Conservation (phyloP, 2,888 invertebrate species). For the Scaeva pyrastri region DNA sequence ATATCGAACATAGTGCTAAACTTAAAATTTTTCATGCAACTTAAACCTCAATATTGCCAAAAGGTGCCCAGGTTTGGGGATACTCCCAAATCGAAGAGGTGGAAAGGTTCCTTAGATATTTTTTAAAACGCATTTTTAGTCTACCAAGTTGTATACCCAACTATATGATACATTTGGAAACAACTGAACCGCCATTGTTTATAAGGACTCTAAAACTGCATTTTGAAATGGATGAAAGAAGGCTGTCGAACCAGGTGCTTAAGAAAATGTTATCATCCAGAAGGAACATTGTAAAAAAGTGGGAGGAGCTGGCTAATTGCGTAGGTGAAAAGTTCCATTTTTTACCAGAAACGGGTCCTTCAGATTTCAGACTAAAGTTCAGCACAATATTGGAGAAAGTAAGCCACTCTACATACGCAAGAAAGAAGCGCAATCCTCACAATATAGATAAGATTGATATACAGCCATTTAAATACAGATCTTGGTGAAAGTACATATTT, state of each 20-base stretch:
- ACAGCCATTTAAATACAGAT: not conserved
- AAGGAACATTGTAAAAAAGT: no score
- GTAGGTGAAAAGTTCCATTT: no score
- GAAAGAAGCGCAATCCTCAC: not conserved
- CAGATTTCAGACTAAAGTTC: no score
- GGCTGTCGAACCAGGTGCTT: not conserved
- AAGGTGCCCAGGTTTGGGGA: slow-evolving; percentile 16
- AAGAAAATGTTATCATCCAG: no score
- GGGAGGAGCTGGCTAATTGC: no score
- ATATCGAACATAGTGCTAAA: slow-evolving; percentile 1
- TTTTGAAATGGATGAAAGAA: not conserved
- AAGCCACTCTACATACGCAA: no score
- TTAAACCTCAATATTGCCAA: not conserved
- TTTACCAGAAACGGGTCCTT: no score
- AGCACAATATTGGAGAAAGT: no score
- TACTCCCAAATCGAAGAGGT: slow-evolving; percentile 3
- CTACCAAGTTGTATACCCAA: no score
- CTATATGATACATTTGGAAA: no score
- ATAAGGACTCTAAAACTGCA: not conserved
- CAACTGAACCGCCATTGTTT: slow-evolving; percentile 12
- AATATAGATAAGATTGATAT: not conserved
- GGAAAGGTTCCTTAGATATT: slow-evolving; percentile 11
- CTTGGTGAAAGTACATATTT: not conserved
- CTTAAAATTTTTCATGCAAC: slow-evolving; percentile 11
- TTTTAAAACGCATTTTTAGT: slow-evolving; percentile 28